These are phyloP conservation scores for Lemur catta DNA, from an alignment of 2,797 vertebrate genomes.

Conservation along the genomic window DNA sequence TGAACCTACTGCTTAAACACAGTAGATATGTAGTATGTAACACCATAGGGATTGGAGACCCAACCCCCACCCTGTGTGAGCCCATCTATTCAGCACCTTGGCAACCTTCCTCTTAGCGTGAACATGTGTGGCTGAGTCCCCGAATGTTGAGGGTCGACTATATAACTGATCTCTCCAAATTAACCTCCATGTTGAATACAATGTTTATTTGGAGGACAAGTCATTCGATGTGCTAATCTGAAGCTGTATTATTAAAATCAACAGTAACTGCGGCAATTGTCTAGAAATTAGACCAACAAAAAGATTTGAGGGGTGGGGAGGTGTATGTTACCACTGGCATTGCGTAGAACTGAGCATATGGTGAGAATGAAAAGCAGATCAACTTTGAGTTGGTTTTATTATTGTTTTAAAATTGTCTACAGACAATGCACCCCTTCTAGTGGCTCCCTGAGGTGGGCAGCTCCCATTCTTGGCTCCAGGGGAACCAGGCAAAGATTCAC, in stretches of 20 bases:
- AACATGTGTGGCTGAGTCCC: not conserved
- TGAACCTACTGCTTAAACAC: not conserved
- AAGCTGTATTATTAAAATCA: not conserved
- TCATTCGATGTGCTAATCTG: not conserved
- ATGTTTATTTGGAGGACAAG: not conserved
- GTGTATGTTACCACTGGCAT: rapidly evolving
- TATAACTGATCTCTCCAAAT: not conserved
- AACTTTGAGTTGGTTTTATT: not conserved
- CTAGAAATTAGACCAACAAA: not conserved
- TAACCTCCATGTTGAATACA: rapidly evolving
- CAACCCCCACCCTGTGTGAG: rapidly evolving
- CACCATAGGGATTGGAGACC: rapidly evolving
- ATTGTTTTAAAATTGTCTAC: not conserved
- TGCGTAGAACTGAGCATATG: rapidly evolving
- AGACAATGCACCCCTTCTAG: rapidly evolving
- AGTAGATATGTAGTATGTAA: not conserved
- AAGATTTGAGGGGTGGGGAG: not conserved
- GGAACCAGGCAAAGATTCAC: not conserved
- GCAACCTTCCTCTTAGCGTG: not conserved
- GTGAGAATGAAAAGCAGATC: not conserved
- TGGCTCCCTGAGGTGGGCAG: rapidly evolving
- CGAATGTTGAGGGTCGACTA: not conserved
- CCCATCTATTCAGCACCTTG: not conserved
- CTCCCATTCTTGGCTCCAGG: not conserved
- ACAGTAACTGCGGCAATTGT: not conserved